Evolutionary conservation across 2,113 vertebrate species (phyloP).

Genomic region (Myotis brandtii): DNA sequence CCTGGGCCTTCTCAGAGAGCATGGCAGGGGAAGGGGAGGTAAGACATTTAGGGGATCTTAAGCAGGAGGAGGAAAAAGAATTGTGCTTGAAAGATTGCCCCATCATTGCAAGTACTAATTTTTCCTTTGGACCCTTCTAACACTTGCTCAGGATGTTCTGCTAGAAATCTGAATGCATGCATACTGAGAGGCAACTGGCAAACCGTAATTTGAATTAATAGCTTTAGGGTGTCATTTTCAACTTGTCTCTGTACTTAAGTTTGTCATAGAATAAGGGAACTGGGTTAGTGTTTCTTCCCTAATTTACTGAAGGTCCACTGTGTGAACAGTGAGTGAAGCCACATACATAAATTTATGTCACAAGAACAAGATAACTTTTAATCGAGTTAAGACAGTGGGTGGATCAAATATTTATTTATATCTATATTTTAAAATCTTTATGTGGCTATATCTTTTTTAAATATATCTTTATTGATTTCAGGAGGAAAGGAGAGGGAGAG

Average conservation of each 20-base stretch:
- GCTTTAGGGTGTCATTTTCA: not conserved
- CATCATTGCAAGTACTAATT: not conserved
- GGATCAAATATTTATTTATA: not conserved
- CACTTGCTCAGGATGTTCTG: not conserved
- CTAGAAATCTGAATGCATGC: not conserved
- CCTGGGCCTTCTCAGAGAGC: not conserved
- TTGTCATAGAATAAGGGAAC: not conserved
- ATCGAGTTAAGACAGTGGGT: not conserved
- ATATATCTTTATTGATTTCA: too few relatives aligned
- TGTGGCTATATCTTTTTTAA: not conserved
- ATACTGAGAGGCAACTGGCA: not conserved
- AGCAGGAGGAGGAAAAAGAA: not conserved
- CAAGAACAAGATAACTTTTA: not conserved
- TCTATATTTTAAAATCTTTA: not conserved
- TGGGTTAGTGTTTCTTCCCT: not conserved
- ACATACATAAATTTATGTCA: not conserved
- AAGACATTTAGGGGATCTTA: not conserved
- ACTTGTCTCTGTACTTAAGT: not conserved
- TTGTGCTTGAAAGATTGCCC: not conserved
- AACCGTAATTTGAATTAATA: not conserved
- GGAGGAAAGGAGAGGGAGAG: too few relatives aligned
- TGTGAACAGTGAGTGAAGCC: not conserved
- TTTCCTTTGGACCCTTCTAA: not conserved
- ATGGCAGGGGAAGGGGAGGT: not conserved
- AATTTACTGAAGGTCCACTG: not conserved